Percentiles rank a stretch among this genome's conserved stretches.
These are phyloP conservation scores for Anguilla megastoma DNA, from an alignment of 2,797 vertebrate species.

Conservation along the genomic window DNA sequence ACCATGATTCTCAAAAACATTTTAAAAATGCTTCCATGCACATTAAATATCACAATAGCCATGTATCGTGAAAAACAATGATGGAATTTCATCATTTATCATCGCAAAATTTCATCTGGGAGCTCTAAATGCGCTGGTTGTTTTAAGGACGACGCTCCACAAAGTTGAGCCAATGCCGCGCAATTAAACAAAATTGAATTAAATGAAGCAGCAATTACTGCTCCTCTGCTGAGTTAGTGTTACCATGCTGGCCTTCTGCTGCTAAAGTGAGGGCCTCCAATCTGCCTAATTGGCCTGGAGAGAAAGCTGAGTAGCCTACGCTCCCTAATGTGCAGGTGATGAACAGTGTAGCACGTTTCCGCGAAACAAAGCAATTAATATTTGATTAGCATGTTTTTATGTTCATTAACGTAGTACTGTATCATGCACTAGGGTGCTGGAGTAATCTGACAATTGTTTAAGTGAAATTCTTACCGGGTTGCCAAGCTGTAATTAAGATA, in stretches of 20 bases:
- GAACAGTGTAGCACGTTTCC: constrained; percentile 47
- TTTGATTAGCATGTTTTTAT: constrained; percentile 57
- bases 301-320: constrained; percentile 53
- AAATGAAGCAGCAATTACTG: constrained; percentile 6
- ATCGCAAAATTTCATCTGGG: background rate
- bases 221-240: background rate
- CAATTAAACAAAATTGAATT: background rate
- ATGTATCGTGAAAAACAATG: background rate
- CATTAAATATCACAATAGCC: background rate
- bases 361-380: constrained; percentile 55
- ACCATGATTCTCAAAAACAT: background rate
- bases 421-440: background rate
- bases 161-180: background rate
- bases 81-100: background rate
- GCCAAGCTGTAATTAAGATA: background rate
- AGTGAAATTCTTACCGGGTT: background rate
- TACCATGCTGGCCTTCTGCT: background rate
- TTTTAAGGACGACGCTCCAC: background rate
- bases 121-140: background rate
- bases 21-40: background rate
- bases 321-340: constrained; percentile 55
- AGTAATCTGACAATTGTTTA: background rate
- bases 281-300: constrained; percentile 61
- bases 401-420: constrained; percentile 50
- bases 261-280: constrained; percentile 52